Evolutionary conservation across 1,140 invertebrate species (phyloP), one percentile per base, ranked within the genome.

Genomic region (Hylyphantes graminicola): DNA sequence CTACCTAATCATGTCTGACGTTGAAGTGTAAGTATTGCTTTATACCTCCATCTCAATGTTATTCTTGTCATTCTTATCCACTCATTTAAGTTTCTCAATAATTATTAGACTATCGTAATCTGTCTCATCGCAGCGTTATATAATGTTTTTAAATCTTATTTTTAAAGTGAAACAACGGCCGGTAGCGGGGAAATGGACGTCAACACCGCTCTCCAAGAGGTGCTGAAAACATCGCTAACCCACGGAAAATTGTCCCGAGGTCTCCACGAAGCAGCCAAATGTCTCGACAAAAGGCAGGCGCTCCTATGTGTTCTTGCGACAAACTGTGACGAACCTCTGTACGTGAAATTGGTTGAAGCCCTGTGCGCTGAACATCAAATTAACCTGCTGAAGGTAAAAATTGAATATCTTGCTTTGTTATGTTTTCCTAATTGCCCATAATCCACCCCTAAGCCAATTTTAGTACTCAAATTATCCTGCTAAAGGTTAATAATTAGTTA

Each of bases 361-460:
- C 93, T 99, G 35, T 99, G 98, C 92, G 96, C 96, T 82, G 97
- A 99, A 91, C 98, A 99, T 91, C 94, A 96, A 89, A 99, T 99
- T 89, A 96, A 97, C 79, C 91, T 99, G 55, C 95, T 99, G 81
- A 97, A 97, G 91, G 91, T 91, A 88, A 86, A 84, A 35, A 35
- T 35, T 35, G 35, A n/a, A n/a, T n/a, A n/a, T n/a, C n/a, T n/a
- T n/a, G n/a, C n/a, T n/a, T n/a, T n/a, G n/a, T n/a, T n/a, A n/a
- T n/a, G n/a, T n/a, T n/a, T n/a, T n/a, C n/a, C n/a, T n/a, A n/a
- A n/a, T n/a, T n/a, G n/a, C n/a, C n/a, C n/a, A n/a, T n/a, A n/a
- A n/a, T n/a, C n/a, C n/a, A n/a, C n/a, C n/a, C n/a, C n/a, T n/a
- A n/a, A n/a, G n/a, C n/a, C n/a, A n/a, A n/a, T n/a, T n/a, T n/a